Evolutionary conservation across 2,888 invertebrate genomes (phyloP).

Genomic region (Drosophila prostipennis): DNA sequence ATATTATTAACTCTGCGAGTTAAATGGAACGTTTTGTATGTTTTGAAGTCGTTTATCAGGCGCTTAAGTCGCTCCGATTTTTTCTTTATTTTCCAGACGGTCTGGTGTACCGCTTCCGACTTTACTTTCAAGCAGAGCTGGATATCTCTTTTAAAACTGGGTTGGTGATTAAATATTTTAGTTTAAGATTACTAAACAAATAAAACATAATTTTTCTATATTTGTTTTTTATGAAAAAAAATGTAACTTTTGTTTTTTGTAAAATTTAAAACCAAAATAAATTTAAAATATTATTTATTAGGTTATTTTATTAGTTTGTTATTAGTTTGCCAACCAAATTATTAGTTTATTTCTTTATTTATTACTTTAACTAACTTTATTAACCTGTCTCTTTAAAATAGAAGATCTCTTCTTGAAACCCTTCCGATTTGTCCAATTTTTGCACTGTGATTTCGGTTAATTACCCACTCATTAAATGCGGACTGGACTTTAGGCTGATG

Average conservation of each 20-base stretch:
- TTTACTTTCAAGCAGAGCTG: constrained; percentile 39
- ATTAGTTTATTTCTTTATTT: no score
- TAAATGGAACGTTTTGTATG: constrained; percentile 77
- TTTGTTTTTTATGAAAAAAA: no score
- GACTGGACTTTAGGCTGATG: constrained; percentile 22
- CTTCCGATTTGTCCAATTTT: constrained; percentile 1
- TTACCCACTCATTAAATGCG: constrained; percentile 68
- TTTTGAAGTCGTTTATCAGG: constrained; percentile 76
- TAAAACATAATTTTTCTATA: neutral
- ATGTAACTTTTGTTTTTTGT: no score
- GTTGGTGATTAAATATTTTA: no score
- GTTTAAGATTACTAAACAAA: neutral
- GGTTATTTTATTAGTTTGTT: no score
- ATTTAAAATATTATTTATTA: no score
- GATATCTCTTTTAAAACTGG: neutral
- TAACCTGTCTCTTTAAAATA: neutral
- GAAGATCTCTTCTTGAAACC: neutral
- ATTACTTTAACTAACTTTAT: no score
- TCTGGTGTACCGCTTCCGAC: constrained; percentile 62
- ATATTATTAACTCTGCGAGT: constrained; percentile 76
- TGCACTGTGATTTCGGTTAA: constrained; percentile 63
- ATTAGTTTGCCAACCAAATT: no score
- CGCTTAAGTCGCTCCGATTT: constrained; percentile 56
- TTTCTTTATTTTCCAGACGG: neutral
- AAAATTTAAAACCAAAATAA: no score